Evolutionary conservation across 1,140 invertebrate species (phyloP).

Genomic region (Mylabris phalerata): DNA sequence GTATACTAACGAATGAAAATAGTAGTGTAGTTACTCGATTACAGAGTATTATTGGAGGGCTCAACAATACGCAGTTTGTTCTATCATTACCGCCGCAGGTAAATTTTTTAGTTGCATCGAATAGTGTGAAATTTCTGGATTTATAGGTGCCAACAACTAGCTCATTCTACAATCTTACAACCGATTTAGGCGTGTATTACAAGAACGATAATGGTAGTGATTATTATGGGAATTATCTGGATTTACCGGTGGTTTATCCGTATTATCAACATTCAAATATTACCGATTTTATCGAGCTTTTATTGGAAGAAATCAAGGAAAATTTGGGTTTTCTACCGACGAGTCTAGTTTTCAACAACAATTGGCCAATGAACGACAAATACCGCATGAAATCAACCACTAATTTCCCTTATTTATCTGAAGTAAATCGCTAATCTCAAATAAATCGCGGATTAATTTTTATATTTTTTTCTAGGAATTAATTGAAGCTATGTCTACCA

Average conservation of each 20-base stretch:
- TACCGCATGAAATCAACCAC: slow-evolving; percentile 16
- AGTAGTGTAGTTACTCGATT: background rate
- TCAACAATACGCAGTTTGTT: slow-evolving; percentile 9
- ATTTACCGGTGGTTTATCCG: slow-evolving; percentile 30
- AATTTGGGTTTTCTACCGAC: slow-evolving; percentile 20
- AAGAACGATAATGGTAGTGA: slow-evolving; percentile 7
- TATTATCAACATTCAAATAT: slow-evolving; percentile 28
- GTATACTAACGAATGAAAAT: slow-evolving; percentile 5
- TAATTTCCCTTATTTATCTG: slow-evolving; percentile 27
- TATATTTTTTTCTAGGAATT: slow-evolving; percentile 22
- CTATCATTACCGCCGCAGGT: slow-evolving; percentile 37
- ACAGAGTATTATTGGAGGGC: background rate
- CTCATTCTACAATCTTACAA: slow-evolving; percentile 4
- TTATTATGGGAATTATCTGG: slow-evolving; percentile 26
- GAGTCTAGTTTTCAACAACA: slow-evolving; percentile 35
- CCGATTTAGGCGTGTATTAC: slow-evolving; percentile 12
- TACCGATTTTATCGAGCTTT: slow-evolving; percentile 8
- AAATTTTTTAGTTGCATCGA: slow-evolving; percentile 10
- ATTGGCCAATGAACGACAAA: slow-evolving; percentile 36
- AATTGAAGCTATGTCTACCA: slow-evolving; percentile 23
- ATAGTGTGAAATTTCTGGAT: slow-evolving; percentile 4
- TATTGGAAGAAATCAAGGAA: slow-evolving; percentile 16
- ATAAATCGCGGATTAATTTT: background rate
- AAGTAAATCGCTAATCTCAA: background rate
- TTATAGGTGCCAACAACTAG: background rate